Conservation (phyloP, 2,888 invertebrate genomes). For the Metallyticus violacea region DNA sequence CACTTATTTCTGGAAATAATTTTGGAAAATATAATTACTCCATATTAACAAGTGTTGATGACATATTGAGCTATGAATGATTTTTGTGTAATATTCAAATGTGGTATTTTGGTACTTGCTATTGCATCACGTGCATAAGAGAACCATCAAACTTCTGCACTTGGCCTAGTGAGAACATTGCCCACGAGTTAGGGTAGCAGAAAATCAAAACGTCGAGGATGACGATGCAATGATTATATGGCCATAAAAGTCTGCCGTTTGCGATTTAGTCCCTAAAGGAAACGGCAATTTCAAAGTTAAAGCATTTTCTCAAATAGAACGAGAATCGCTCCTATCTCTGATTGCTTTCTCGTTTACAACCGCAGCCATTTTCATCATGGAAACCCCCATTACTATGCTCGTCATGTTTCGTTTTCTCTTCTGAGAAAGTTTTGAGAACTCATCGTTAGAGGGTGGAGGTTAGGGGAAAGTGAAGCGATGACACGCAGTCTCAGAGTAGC, state of each 20-base stretch:
- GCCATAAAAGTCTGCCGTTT: background rate
- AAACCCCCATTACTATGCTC: background rate
- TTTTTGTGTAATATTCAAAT: too few species aligned
- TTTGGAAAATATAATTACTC: too few species aligned
- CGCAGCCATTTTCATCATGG: background rate
- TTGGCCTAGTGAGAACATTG: too few species aligned
- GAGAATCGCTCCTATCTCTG: background rate
- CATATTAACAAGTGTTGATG: too few species aligned
- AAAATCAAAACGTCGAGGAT: too few species aligned
- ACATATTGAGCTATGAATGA: too few species aligned
- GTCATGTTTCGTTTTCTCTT: background rate
- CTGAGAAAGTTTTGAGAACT: background rate
- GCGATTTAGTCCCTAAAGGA: background rate
- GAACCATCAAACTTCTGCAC: too few species aligned
- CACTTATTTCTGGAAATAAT: too few species aligned
- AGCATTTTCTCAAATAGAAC: background rate
- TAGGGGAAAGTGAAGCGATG: background rate
- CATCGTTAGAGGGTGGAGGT: background rate
- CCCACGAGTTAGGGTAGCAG: background rate
- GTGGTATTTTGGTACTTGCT: too few species aligned
- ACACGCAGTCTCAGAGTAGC: background rate
- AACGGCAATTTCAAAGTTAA: background rate
- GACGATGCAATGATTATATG: background rate
- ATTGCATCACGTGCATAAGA: too few species aligned
- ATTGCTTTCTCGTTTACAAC: background rate